Evolutionary conservation across 2,113 vertebrate species (phyloP), one percentile per base, ranked within the genome.

Genomic region (Taxidea taxus): DNA sequence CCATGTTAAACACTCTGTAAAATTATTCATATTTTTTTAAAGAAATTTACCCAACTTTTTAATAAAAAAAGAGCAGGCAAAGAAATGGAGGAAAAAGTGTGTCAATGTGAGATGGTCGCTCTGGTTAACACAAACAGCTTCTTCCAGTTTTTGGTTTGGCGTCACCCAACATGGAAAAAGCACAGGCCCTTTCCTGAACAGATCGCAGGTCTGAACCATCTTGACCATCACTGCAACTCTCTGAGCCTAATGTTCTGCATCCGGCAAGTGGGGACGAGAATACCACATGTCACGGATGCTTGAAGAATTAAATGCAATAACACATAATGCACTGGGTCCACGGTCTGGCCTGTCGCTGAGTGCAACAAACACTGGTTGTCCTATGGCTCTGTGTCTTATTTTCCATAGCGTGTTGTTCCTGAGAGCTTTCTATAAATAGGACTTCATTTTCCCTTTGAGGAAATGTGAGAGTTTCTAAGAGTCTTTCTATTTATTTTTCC

Each of bases 381-480:
- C 6, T 31, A 0, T 14, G 4, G 37, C 20, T 29, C 47, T 44
- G 5, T 2, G 10, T 25, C 29, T 58, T 21, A 4, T 44, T 75
- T 86, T 86, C 37, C 66, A 49, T 20, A 37, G 10, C 5, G 23
- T 31, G 23, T 3, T 64, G 34, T 12, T 94, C 37, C 54, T 74
- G 34, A 62, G 56, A 56, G 39, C 42, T 27, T 87, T 68, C 74
- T 81, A 23, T 80, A 84, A 83, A 58, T 31, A 75, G 31, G 3
- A 82, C 64, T 23, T 90, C 42, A 21, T 62, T 54, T 80, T 75
- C 60, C 75, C 72, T 93, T 85, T 29, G 27, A 88, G 29, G 27
- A 84, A 85, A 47, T 5, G 66, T 84, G 18, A 90, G 85, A 92
- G 56, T 92, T 66, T 86, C 87, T 80, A 56, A 75, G 37, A 70